Evolutionary conservation across 2,888 invertebrate genomes (phyloP).

Genomic region (Chrysolina haemoptera): DNA sequence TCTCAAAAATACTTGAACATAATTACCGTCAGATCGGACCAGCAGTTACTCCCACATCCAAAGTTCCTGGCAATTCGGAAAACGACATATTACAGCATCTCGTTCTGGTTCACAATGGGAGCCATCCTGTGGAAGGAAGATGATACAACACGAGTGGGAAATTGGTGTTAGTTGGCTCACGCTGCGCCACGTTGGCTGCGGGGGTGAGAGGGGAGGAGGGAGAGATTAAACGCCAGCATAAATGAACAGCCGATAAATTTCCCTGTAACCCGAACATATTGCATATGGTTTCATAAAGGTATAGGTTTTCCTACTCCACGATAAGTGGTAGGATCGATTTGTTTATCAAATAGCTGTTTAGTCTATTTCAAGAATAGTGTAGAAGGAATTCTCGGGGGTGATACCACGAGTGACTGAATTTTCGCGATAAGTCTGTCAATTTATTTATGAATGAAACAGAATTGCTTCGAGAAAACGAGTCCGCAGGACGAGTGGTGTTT

Average conservation of each 20-base stretch:
- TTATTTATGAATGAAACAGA: no score
- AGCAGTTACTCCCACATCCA: not conserved
- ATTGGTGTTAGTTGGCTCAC: conserved; percentile 57
- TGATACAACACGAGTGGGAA: conserved; percentile 59
- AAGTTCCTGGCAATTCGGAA: conserved; percentile 54
- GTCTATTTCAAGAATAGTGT: not conserved
- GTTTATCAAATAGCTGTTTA: not conserved
- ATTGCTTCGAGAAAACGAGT: no score
- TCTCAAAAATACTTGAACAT: not conserved
- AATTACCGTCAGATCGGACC: not conserved
- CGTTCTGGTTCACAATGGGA: conserved; percentile 51
- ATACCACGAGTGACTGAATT: no score
- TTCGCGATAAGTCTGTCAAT: no score
- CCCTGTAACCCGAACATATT: conserved; percentile 56
- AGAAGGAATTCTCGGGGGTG: no score
- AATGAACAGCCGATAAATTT: conserved; percentile 68
- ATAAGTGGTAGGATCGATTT: not conserved
- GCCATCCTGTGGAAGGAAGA: conserved; percentile 52
- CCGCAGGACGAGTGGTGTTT: no score
- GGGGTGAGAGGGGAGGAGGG: conserved; percentile 50
- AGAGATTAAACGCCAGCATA: conserved; percentile 67
- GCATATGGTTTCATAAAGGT: conserved; percentile 54
- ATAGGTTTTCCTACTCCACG: conserved; percentile 35
- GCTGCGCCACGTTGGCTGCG: conserved; percentile 30
- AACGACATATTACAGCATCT: conserved; percentile 51